A percentile compares a stretch with the other conserved stretches of the same genome.
Evolutionary conservation across 2,797 vertebrate species (phyloP).

Genomic region (Psittacula derbiana): DNA sequence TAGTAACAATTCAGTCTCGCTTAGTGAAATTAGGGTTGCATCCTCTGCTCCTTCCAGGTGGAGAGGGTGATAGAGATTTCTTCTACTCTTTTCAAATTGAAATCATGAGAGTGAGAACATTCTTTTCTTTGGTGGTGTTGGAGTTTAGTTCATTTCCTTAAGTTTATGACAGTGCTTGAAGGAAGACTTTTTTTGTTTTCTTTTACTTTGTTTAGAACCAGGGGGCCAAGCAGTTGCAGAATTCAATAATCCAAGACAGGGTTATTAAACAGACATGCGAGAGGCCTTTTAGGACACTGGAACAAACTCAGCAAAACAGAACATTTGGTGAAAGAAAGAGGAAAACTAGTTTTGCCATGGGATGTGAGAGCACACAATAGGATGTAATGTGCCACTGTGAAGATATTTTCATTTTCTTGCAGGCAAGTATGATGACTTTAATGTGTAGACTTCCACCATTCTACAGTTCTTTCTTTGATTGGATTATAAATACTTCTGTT

Average conservation of each 20-base stretch:
- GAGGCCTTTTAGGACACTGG: neutral
- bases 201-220: neutral
- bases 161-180: neutral
- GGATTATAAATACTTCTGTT: neutral
- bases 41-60: neutral
- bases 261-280: neutral
- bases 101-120: neutral
- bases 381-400: neutral
- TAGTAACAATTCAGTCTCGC: neutral
- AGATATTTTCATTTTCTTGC: neutral
- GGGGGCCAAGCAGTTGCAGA: neutral
- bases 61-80: neutral
- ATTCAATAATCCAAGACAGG: neutral
- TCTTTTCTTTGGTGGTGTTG: neutral
- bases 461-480: neutral
- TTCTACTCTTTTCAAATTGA: neutral
- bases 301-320: neutral
- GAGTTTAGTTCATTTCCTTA: neutral
- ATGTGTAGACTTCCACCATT: neutral
- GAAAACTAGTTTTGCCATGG: neutral
- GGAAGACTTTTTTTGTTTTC: neutral
- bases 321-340: neutral
- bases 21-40: neutral
- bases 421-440: neutral
- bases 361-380: neutral